These are phyloP conservation scores for Polydrusus cervinus DNA, from an alignment of 2,888 invertebrate genomes.

Conservation along the genomic window DNA sequence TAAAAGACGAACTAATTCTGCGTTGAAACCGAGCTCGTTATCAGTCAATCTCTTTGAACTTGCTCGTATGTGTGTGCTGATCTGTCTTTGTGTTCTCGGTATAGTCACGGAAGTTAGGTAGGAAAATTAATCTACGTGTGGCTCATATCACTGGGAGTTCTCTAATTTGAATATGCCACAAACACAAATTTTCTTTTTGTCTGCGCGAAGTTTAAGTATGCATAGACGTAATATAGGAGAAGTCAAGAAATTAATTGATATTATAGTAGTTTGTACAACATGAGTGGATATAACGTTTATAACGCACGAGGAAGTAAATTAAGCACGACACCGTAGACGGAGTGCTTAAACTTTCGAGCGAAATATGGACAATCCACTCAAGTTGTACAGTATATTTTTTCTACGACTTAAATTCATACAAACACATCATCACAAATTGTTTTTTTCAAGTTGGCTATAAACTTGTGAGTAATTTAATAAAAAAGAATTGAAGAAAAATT, in stretches of 20 bases:
- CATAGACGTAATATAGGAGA: neutral
- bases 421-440: no score
- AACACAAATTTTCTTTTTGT: slow-evolving; percentile 15
- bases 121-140: slow-evolving; percentile 37
- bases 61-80: slow-evolving; percentile 28
- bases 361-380: no score
- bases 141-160: slow-evolving; percentile 23
- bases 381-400: no score
- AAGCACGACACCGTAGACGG: no score
- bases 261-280: no score
- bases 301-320: no score
- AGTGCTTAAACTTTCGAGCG: no score
- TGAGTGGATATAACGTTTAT: no score
- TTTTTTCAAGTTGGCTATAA: no score
- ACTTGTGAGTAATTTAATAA: no score
- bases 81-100: slow-evolving; percentile 33
- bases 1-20: slow-evolving; percentile 38
- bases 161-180: slow-evolving; percentile 24
- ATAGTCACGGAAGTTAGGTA: slow-evolving; percentile 37
- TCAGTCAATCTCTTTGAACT: slow-evolving; percentile 42
- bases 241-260: neutral
- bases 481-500: no score
- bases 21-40: slow-evolving; percentile 37
- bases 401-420: no score
- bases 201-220: neutral